phyloP scores from a whole-genome alignment of 1,140 invertebrate species.

The Apis florea region DNA sequence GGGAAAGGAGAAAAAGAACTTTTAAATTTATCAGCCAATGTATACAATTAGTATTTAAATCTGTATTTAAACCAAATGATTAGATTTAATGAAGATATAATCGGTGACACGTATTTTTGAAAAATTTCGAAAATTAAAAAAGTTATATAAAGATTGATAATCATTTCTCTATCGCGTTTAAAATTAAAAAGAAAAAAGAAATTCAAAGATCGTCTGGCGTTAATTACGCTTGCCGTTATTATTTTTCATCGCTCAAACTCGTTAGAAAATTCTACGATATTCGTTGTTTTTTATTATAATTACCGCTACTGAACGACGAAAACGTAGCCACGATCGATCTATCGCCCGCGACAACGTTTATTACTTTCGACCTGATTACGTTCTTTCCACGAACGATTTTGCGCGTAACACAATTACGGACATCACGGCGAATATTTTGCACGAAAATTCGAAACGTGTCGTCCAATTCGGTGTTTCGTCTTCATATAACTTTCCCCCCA shows the following conservation, averaged over 20 bases:
- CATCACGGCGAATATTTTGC: background rate
- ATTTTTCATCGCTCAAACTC: background rate
- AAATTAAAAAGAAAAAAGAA: too few species aligned
- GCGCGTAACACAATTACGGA: background rate
- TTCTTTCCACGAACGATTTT: background rate
- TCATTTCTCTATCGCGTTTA: too few species aligned
- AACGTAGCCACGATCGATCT: background rate
- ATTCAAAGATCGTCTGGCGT: too few species aligned
- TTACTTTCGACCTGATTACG: constrained; percentile 31
- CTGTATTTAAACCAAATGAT: too few species aligned
- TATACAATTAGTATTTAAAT: too few species aligned
- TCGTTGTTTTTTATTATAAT: constrained; percentile 2
- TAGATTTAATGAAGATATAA: too few species aligned
- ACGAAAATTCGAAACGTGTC: background rate
- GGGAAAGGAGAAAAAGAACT: too few species aligned
- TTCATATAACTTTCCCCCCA: background rate
- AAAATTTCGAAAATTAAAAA: too few species aligned
- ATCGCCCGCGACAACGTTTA: background rate
- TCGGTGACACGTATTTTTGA: too few species aligned
- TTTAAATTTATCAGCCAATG: too few species aligned
- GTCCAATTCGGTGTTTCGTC: background rate
- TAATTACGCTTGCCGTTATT: background rate
- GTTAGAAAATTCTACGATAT: background rate
- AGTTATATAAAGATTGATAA: too few species aligned
- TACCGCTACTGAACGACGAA: background rate